Percentiles rank a stretch among this genome's conserved stretches.
Conservation (phyloP, 2,113 vertebrate genomes). For the Nansenia antarctica region DNA sequence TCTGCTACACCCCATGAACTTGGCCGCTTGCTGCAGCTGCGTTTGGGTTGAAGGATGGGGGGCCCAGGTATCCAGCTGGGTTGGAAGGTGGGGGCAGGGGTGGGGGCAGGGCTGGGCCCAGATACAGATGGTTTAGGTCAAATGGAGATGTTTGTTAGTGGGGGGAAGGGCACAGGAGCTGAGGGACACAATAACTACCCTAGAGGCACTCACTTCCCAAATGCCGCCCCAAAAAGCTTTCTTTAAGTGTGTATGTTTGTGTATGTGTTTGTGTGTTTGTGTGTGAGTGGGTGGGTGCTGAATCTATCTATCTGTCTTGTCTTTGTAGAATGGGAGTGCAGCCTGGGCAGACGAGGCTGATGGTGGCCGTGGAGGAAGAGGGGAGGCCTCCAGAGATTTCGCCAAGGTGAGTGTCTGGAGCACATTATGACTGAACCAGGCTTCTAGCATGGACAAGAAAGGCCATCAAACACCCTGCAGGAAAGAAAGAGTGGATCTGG, state of each 20-base stretch:
- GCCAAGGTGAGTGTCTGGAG: constrained; percentile 83
- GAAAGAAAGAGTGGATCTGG: neutral
- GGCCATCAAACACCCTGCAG: neutral
- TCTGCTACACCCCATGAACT: constrained; percentile 70
- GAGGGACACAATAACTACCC: constrained; percentile 69
- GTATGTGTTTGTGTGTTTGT: constrained; percentile 6
- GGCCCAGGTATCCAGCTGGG: constrained; percentile 69
- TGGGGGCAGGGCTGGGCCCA: constrained; percentile 50
- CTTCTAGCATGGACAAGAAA: constrained; percentile 8
- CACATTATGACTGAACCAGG: neutral
- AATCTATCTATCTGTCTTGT: constrained; percentile 16
- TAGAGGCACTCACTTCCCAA: constrained; percentile 63
- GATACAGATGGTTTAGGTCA: constrained; percentile 76
- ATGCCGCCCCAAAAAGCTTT: constrained; percentile 68
- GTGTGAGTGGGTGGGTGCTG: neutral
- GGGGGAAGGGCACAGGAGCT: constrained; percentile 48
- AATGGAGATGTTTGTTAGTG: constrained; percentile 72
- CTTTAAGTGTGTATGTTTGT: constrained; percentile 43
- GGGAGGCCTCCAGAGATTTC: constrained; percentile 93
- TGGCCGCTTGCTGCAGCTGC: constrained; percentile 72
- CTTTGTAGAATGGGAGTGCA: constrained; percentile 81
- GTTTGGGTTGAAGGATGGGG: constrained; percentile 69
- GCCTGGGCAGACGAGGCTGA: constrained; percentile 88
- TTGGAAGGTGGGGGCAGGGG: constrained; percentile 58
- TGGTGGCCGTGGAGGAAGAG: constrained; percentile 85